Evolutionary conservation across 2,797 vertebrate species (phyloP).

Genomic region (Crax fasciolata): DNA sequence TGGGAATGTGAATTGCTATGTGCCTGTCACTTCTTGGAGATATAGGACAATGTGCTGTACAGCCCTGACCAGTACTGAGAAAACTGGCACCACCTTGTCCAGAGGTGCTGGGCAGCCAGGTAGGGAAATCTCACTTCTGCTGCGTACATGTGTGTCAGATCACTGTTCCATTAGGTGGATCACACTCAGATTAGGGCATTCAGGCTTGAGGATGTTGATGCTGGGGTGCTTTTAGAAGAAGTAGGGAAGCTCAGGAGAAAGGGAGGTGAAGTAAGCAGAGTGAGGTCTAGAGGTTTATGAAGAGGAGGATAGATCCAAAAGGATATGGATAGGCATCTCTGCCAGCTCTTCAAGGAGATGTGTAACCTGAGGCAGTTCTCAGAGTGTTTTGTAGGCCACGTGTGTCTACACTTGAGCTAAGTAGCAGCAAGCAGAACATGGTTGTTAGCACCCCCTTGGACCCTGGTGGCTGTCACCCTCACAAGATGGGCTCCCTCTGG

Average conservation of each 20-base stretch:
- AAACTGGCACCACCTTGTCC: background rate
- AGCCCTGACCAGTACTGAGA: background rate
- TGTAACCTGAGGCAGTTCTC: background rate
- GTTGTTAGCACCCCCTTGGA: background rate
- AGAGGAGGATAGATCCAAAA: background rate
- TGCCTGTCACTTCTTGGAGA: background rate
- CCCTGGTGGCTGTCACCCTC: background rate
- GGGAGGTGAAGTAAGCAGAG: background rate
- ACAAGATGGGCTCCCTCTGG: rapidly evolving
- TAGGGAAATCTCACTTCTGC: background rate
- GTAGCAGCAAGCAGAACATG: background rate
- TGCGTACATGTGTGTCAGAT: background rate
- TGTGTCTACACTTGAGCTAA: background rate
- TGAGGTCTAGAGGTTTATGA: background rate
- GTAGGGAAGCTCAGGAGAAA: background rate
- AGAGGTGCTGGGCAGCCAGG: background rate
- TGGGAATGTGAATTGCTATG: background rate
- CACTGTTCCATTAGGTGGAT: background rate
- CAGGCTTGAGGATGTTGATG: background rate
- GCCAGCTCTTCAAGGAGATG: background rate
- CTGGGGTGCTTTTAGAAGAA: background rate
- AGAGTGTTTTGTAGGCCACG: background rate
- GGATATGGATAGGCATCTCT: background rate
- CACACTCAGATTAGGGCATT: background rate
- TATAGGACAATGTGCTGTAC: background rate